Evolutionary conservation across 2,113 vertebrate species (phyloP).

Genomic region (Ceyx melanurus): DNA sequence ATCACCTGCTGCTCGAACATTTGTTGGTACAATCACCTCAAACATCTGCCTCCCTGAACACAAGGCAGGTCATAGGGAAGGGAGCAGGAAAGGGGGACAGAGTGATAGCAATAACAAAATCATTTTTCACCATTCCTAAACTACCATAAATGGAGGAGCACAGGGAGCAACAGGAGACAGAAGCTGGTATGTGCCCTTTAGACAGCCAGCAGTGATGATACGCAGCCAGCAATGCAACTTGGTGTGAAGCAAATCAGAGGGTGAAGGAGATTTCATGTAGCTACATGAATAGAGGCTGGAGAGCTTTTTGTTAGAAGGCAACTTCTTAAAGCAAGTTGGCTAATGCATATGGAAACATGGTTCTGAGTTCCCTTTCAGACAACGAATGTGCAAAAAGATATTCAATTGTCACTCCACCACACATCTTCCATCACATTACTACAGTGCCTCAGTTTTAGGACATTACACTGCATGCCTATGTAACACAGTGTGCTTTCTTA

Average conservation of each 20-base stretch:
- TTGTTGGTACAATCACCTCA: not conserved
- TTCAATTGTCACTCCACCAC: accelerated
- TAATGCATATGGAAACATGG: accelerated
- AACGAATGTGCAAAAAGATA: not conserved
- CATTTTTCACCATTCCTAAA: not conserved
- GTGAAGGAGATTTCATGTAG: not conserved
- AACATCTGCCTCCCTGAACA: not conserved
- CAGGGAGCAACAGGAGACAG: not conserved
- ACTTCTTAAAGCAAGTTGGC: not conserved
- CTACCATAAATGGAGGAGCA: not conserved
- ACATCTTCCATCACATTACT: accelerated
- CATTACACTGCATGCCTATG: not conserved
- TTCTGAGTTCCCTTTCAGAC: not conserved
- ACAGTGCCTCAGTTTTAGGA: not conserved
- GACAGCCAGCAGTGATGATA: not conserved
- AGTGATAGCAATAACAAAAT: not conserved
- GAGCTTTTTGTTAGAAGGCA: not conserved
- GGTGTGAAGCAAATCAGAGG: not conserved
- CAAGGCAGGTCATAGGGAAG: not conserved
- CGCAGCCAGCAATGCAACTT: accelerated
- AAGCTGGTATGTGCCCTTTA: not conserved
- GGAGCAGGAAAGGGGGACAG: not conserved
- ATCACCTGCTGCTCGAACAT: not conserved
- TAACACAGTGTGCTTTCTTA: not conserved
- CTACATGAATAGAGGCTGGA: accelerated